Percentiles rank a stretch among this genome's conserved stretches.
Conservation (phyloP, 2,113 vertebrate species). For the Carassius carassius region DNA sequence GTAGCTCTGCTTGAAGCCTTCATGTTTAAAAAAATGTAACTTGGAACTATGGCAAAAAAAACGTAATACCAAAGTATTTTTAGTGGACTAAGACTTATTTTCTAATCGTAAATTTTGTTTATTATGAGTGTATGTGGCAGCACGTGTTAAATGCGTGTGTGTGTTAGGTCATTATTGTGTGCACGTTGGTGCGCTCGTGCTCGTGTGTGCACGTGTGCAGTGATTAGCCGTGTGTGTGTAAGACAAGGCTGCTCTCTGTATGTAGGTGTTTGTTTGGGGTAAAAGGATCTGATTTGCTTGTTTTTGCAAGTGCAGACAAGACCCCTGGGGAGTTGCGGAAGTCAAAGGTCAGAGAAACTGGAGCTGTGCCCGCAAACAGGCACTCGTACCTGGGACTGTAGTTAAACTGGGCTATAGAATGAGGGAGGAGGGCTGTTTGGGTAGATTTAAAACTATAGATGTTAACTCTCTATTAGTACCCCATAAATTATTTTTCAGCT, state of each 20-base stretch:
- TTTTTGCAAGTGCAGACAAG: slow-evolving; percentile 71
- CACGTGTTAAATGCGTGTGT: neutral
- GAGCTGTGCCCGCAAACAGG: slow-evolving; percentile 61
- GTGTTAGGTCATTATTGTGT: slow-evolving; percentile 11
- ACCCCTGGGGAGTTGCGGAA: slow-evolving; percentile 54
- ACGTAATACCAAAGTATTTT: neutral
- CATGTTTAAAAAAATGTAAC: neutral
- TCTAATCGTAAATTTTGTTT: neutral
- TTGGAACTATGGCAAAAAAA: neutral
- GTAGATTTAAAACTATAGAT: slow-evolving; percentile 29
- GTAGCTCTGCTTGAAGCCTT: neutral
- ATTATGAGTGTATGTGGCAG: neutral
- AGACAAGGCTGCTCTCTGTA: slow-evolving; percentile 36
- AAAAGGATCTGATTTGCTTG: slow-evolving; percentile 70
- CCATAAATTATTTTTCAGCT: neutral
- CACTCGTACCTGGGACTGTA: slow-evolving; percentile 65
- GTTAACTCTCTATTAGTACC: slow-evolving; percentile 11
- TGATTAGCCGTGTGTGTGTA: slow-evolving; percentile 45
- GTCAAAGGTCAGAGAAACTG: slow-evolving; percentile 66
- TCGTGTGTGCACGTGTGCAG: slow-evolving; percentile 13
- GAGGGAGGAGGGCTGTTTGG: slow-evolving; percentile 41
- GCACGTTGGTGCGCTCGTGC: neutral
- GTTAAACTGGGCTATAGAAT: slow-evolving; percentile 62
- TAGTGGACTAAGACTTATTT: neutral
- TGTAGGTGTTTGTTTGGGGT: slow-evolving; percentile 63